Base-by-base conservation (phyloP, 2,797 vertebrate species). In the Clarias pachynema region DNA sequence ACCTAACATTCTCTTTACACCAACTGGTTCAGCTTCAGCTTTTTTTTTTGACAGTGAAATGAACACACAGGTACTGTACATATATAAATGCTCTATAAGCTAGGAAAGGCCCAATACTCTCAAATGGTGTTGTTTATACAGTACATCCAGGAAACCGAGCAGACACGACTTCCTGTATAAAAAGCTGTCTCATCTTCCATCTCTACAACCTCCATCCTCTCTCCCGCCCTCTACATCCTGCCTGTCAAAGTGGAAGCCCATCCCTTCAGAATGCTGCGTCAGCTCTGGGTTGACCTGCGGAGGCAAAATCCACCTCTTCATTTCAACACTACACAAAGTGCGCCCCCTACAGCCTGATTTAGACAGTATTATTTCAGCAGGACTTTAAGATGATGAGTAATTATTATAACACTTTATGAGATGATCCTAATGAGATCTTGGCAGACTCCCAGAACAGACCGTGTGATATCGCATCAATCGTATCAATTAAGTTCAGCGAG, bases 141-240 rank as follows among this genome's bases (percentile, higher is more conserved):
- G 31, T 4, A 1, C 8, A n/a, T 26, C 14, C 8, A 65, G 24
- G 24, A 79, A 79, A 62, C 6, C 1, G 26, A 44, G 7, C 34
- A 49, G 22, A 37, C 10, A 0, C 8, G 22, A 20, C 37, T 63
- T 63, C 77, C 57, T 49, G 6, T 20, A 26, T 4, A 53, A 0
- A 0, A 18, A 34, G 1, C 31, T 59, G 0, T 87, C 93, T 82
- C 90, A 98, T 98, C 97, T 97, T 40, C 6, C 86, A 98, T 89
- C 90, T 99, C 98, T 26, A 99, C 96, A 75, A 98, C 93, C 89
- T 99, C 98, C 98, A 99, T 99, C 79, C 98, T 92, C 70, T 99
- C 97, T 66, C 98, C 98, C 44, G 10, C 10, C 12, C 91, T 97
- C 98, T 24, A 97, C 93, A 49, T 99, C 98, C 86, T 99, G 96